These are phyloP conservation scores for Trilocha varians DNA, from an alignment of 2,888 invertebrate genomes.

Conservation along the genomic window DNA sequence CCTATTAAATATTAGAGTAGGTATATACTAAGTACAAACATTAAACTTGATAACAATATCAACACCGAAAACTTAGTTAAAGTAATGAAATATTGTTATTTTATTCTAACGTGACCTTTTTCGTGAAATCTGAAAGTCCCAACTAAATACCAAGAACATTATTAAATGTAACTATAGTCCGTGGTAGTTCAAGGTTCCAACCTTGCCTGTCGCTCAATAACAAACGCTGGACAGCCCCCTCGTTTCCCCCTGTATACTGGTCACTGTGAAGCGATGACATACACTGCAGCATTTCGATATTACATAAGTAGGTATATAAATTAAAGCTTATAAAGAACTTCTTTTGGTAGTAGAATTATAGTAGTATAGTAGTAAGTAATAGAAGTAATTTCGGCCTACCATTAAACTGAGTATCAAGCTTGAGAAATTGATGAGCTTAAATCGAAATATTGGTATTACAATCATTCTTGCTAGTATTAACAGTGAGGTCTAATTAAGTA, in stretches of 20 bases:
- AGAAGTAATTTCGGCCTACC: too few species aligned
- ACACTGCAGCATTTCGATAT: constrained; percentile 25
- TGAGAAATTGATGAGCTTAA: too few species aligned
- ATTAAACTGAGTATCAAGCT: too few species aligned
- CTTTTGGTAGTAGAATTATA: too few species aligned
- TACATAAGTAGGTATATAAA: not conserved
- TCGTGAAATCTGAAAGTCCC: constrained; percentile 21
- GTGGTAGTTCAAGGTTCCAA: constrained; percentile 88
- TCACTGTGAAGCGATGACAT: constrained; percentile 22
- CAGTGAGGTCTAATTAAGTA: too few species aligned
- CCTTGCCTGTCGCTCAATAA: constrained; percentile 88
- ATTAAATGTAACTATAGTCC: constrained; percentile 9
- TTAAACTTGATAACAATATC: not conserved
- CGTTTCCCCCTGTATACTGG: constrained; percentile 18
- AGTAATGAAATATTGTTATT: not conserved
- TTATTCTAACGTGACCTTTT: constrained; percentile 3
- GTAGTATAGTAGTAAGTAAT: too few species aligned
- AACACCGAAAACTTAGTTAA: not conserved
- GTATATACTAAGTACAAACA: not conserved
- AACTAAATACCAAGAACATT: constrained; percentile 42
- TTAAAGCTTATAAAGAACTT: too few species aligned
- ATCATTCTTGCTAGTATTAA: too few species aligned
- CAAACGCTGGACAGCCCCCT: constrained; percentile 77
- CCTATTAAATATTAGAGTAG: too few species aligned
- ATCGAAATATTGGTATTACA: too few species aligned